These are phyloP conservation scores for Hemithea aestivaria DNA, from an alignment of 2,888 invertebrate genomes.

Conservation along the genomic window DNA sequence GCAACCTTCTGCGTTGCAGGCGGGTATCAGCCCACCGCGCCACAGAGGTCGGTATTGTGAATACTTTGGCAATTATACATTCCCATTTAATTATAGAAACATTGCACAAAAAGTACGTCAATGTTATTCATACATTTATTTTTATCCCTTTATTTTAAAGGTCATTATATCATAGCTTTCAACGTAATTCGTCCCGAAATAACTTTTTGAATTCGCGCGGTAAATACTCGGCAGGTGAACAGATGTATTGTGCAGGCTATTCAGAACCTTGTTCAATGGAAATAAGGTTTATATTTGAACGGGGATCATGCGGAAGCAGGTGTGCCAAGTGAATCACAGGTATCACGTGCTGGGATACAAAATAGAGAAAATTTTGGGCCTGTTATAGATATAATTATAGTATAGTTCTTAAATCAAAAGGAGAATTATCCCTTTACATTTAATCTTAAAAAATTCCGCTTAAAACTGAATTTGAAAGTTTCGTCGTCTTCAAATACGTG, in stretches of 20 bases:
- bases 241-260: not conserved
- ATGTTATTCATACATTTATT: constrained; percentile 16
- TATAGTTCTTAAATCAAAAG: too few species aligned
- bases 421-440: too few species aligned
- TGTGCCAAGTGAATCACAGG: constrained; percentile 18
- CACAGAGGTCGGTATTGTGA: too few species aligned
- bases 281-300: constrained; percentile 10
- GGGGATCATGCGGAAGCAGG: constrained; percentile 18
- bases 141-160: constrained; percentile 14
- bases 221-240: constrained; percentile 23
- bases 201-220: constrained; percentile 13
- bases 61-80: too few species aligned
- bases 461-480: too few species aligned
- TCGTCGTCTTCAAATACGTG: too few species aligned
- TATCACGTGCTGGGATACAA: constrained; percentile 9
- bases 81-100: too few species aligned
- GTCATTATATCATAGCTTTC: constrained; percentile 22
- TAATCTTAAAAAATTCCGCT: too few species aligned
- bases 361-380: constrained; percentile 6
- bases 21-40: too few species aligned
- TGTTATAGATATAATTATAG: too few species aligned
- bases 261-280: constrained; percentile 4
- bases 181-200: constrained; percentile 20
- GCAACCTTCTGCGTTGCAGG: too few species aligned
- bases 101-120: too few species aligned